Base-by-base conservation (phyloP, 2,888 invertebrate species). In the Nebria brevicollis region DNA sequence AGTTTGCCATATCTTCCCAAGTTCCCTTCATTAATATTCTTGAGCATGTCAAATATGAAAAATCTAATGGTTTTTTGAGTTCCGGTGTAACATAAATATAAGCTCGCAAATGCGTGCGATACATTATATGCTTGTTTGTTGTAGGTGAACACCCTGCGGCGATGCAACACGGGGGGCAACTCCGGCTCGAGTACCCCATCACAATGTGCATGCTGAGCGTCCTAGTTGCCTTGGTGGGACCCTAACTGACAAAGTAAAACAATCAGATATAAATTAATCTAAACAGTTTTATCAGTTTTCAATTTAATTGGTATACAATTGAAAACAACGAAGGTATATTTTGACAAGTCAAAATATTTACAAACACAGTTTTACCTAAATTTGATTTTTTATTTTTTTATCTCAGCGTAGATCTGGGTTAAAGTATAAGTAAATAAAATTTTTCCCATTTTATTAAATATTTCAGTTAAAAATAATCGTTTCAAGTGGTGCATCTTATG, bases 81-180 rank as follows among this genome's bases (percentile, higher is more conserved):
- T 54, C 54, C 2, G 54, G 2, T 54, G 54, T 34, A 34, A 54
- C 54, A 1, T 8, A 11, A 54, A 13, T 11, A 2, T 3, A 5
- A 54, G 7, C 34, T 54, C 8, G 7, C 7, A 8, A 54, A 13
- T 13, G 54, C 13, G 54, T 54, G 54, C 13, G 8, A 54, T 54
- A 54, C 13, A 54, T 54, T 54, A 11, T 54, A 13, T 54, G 54
- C 54, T 54, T 54, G 54, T 84, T 86, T 85, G 82, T 89, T 89
- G 83, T 91, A 95, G 95, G 95, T 84, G 96, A 96, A 88, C 94
- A 95, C 89, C 95, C 95, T 85, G 96, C 95, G 76, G 96, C 95
- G 72, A 96, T 96, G 94, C 95, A 96, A 88, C 94, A 95, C 85
- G 95, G 95, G 78, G 93, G 93, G 0, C 93, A 94, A 87, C 90